Evolutionary conservation across 2,113 vertebrate genomes (phyloP).

Genomic region (Todiramphus chloris): DNA sequence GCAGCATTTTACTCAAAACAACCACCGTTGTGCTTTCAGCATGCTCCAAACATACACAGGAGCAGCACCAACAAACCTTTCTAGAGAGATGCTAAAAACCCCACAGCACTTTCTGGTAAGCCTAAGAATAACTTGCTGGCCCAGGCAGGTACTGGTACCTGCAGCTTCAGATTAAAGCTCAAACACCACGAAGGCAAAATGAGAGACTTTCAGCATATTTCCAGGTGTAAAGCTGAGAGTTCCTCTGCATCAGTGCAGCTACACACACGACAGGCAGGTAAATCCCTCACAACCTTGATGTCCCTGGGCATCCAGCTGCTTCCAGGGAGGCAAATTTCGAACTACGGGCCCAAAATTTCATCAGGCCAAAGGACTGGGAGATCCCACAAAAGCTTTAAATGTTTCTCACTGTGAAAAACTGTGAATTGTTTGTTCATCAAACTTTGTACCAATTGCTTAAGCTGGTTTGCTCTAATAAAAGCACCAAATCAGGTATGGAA

Average conservation of each 20-base stretch:
- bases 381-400: neutral
- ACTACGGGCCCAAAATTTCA: fast-evolving
- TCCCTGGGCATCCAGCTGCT: neutral
- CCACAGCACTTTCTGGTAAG: neutral
- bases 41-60: fast-evolving
- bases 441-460: too few species aligned
- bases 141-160: neutral
- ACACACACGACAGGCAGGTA: fast-evolving
- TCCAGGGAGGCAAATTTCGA: fast-evolving
- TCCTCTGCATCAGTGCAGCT: fast-evolving
- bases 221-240: fast-evolving
- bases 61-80: neutral
- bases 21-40: fast-evolving
- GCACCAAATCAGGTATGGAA: too few species aligned
- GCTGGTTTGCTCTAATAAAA: too few species aligned
- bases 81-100: neutral
- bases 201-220: fast-evolving
- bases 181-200: neutral
- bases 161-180: neutral
- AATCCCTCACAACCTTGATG: fast-evolving
- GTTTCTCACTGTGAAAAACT: too few species aligned
- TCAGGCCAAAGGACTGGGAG: too few species aligned
- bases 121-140: neutral
- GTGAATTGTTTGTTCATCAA: too few species aligned
- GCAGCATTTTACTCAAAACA: neutral